phyloP scores from a whole-genome alignment of 2,797 vertebrate genomes.

The Galago senegalensis region DNA sequence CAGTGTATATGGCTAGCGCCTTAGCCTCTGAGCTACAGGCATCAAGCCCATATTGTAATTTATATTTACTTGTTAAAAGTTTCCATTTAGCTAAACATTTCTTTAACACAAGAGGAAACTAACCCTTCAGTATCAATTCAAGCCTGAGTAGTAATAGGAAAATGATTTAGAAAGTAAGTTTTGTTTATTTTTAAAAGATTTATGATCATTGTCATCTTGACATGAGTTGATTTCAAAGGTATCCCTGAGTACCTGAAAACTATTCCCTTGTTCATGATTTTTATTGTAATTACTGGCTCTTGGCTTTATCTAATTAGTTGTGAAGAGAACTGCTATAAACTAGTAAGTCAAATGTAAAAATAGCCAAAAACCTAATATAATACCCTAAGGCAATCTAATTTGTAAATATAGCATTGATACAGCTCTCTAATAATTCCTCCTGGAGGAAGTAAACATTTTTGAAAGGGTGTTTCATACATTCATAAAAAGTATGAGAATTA shows the following conservation, averaged over 20 bases:
- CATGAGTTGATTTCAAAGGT: not conserved
- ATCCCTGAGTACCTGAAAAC: not conserved
- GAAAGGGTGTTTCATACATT: not conserved
- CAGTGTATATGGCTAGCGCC: too few species aligned
- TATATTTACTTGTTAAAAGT: not conserved
- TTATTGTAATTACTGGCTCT: not conserved
- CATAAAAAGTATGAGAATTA: not conserved
- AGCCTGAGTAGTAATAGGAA: not conserved
- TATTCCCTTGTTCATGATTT: not conserved
- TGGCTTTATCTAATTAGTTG: not conserved
- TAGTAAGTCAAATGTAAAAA: not conserved
- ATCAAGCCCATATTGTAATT: not conserved
- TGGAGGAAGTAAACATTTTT: conserved; percentile 43
- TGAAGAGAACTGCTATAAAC: not conserved
- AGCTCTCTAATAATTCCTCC: not conserved
- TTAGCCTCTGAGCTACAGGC: too few species aligned
- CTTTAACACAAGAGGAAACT: not conserved
- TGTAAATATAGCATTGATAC: conserved; percentile 9
- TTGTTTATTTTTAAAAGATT: not conserved
- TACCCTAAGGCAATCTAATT: not conserved
- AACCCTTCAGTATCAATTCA: conserved; percentile 21
- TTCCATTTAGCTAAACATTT: not conserved
- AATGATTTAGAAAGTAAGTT: not conserved
- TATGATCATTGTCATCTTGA: not conserved
- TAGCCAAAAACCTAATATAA: not conserved